Percentiles rank a stretch among this genome's conserved stretches.
These are phyloP conservation scores for Zaprionus gabonicus DNA, from an alignment of 1,140 invertebrate species.

Conservation along the genomic window DNA sequence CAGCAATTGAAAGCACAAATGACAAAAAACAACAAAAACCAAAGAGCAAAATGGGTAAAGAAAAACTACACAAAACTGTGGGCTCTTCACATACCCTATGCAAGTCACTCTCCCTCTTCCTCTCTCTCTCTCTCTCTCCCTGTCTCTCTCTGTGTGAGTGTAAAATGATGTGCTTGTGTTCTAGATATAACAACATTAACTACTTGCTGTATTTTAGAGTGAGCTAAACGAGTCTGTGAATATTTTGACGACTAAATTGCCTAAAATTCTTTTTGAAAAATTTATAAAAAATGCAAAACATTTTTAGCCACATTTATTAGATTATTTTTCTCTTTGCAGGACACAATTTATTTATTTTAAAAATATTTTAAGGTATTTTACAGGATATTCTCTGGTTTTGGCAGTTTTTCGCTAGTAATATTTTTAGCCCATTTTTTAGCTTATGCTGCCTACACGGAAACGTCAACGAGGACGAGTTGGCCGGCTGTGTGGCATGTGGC, in stretches of 20 bases:
- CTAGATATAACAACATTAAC: constrained; percentile 31
- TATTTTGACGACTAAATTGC: neutral
- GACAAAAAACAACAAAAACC: constrained; percentile 44
- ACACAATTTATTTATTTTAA: neutral
- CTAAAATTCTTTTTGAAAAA: neutral
- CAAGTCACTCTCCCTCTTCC: neutral
- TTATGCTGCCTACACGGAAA: neutral
- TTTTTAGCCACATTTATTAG: neutral
- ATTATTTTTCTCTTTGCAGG: neutral
- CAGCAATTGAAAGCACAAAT: constrained; percentile 68
- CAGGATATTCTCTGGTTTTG: neutral
- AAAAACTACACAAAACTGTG: constrained; percentile 20
- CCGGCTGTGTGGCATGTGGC: constrained; percentile 8
- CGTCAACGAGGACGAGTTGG: neutral
- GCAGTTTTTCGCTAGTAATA: neutral
- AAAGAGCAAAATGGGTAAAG: constrained; percentile 10
- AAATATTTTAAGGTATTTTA: neutral
- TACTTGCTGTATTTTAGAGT: neutral
- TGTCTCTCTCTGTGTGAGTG: neutral
- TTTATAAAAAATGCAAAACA: neutral
- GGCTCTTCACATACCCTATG: constrained; percentile 19
- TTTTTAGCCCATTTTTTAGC: constrained; percentile 1
- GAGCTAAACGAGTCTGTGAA: neutral
- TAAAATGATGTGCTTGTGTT: constrained; percentile 33
- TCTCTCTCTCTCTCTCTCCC: too few species aligned